These are phyloP conservation scores for Melinaea marsaeus DNA, from an alignment of 2,888 invertebrate species.

Conservation along the genomic window DNA sequence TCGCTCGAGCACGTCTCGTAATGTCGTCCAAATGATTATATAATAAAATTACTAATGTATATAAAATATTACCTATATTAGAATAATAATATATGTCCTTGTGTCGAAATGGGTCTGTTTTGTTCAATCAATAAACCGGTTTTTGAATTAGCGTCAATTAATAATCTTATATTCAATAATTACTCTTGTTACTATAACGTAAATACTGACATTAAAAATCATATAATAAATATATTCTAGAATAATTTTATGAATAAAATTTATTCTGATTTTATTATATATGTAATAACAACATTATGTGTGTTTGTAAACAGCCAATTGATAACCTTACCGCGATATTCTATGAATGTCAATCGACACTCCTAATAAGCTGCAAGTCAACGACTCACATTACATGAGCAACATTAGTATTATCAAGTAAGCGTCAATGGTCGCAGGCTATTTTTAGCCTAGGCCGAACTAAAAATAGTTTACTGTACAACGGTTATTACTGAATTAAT, in stretches of 20 bases:
- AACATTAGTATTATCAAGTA: constrained; percentile 72
- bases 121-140: neutral
- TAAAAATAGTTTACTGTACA: constrained; percentile 69
- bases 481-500: constrained; percentile 77
- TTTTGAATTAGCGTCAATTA: no score
- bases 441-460: constrained; percentile 76
- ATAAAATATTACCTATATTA: constrained; percentile 37
- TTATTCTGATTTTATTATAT: neutral
- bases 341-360: constrained; percentile 42
- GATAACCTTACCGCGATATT: constrained; percentile 38
- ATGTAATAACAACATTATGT: constrained; percentile 30
- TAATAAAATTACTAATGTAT: constrained; percentile 64
- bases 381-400: constrained; percentile 64
- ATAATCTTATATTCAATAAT: no score
- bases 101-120: neutral
- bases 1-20: constrained; percentile 60
- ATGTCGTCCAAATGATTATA: constrained; percentile 61
- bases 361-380: constrained; percentile 70
- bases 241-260: neutral
- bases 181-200: neutral
- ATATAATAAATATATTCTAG: neutral
- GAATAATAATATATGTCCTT: neutral
- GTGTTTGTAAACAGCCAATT: constrained; percentile 32
- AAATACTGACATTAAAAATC: neutral
- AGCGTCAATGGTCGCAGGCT: constrained; percentile 65